These are phyloP conservation scores for Perccottus glenii DNA, from an alignment of 2,113 vertebrate species.

Conservation along the genomic window DNA sequence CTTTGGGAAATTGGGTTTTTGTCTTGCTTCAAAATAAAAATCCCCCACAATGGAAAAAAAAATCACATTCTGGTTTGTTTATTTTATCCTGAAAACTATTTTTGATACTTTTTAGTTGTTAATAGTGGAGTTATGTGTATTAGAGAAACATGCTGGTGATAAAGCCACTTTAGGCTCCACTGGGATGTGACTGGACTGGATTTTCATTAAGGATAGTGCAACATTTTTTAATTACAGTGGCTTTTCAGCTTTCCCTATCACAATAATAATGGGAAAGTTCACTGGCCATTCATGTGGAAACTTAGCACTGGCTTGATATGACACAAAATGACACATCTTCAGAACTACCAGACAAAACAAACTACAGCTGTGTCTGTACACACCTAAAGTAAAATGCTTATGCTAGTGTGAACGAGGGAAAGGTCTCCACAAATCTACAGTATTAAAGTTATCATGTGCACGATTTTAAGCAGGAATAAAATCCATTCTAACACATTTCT, in stretches of 20 bases:
- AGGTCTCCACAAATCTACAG: too few relatives aligned
- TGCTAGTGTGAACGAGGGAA: too few relatives aligned
- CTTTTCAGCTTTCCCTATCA: conserved; percentile 7
- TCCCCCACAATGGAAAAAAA: neutral
- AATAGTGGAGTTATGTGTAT: neutral
- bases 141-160: neutral
- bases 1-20: neutral
- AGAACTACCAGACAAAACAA: too few relatives aligned
- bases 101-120: too few relatives aligned
- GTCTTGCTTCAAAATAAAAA: neutral
- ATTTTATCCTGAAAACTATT: too few relatives aligned
- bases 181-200: conserved; percentile 4
- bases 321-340: too few relatives aligned
- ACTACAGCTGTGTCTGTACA: too few relatives aligned
- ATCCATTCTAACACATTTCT: too few relatives aligned
- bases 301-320: neutral
- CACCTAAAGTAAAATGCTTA: too few relatives aligned
- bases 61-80: too few relatives aligned
- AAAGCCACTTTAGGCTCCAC: neutral
- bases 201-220: conserved; percentile 55
- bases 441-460: too few relatives aligned
- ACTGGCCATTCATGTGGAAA: conserved; percentile 1
- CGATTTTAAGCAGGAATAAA: too few relatives aligned
- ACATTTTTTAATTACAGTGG: conserved; percentile 25
- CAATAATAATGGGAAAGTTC: neutral